phyloP scores from a whole-genome alignment of 2,113 vertebrate genomes.

The Plecturocebus donacophilus region DNA sequence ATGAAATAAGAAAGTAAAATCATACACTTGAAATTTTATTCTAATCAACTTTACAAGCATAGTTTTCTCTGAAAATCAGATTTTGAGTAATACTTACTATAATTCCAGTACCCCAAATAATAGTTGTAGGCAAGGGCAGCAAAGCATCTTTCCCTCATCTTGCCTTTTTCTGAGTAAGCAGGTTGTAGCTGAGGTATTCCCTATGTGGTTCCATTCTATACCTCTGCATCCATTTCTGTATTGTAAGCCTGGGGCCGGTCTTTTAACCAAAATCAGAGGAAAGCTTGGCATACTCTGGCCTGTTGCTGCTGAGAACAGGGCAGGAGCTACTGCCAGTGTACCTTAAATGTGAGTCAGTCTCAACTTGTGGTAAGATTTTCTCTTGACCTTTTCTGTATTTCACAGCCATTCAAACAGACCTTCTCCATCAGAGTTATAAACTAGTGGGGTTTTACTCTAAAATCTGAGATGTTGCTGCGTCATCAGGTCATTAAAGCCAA shows the following conservation, averaged over 20 bases:
- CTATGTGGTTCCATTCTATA: neutral
- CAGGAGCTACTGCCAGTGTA: neutral
- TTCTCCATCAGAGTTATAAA: neutral
- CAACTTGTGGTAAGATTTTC: neutral
- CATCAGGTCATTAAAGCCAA: neutral
- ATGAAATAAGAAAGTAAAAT: neutral
- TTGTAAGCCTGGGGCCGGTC: neutral
- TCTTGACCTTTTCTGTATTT: slow-evolving; percentile 1
- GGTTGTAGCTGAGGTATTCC: neutral
- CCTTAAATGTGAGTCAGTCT: neutral
- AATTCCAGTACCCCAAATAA: neutral
- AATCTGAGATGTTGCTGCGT: neutral
- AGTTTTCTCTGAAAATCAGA: neutral
- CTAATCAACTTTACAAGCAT: neutral
- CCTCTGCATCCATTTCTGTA: neutral
- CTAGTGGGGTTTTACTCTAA: neutral
- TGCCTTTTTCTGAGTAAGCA: neutral
- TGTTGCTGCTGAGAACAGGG: neutral
- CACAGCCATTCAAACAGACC: neutral
- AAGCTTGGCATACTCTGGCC: neutral
- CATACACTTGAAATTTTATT: neutral
- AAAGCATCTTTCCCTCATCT: neutral
- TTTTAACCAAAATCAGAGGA: neutral
- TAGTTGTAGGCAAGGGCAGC: neutral
- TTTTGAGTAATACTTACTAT: neutral